Conservation (phyloP, 2,888 invertebrate species). For the Caenorhabditis sulstoni region DNA sequence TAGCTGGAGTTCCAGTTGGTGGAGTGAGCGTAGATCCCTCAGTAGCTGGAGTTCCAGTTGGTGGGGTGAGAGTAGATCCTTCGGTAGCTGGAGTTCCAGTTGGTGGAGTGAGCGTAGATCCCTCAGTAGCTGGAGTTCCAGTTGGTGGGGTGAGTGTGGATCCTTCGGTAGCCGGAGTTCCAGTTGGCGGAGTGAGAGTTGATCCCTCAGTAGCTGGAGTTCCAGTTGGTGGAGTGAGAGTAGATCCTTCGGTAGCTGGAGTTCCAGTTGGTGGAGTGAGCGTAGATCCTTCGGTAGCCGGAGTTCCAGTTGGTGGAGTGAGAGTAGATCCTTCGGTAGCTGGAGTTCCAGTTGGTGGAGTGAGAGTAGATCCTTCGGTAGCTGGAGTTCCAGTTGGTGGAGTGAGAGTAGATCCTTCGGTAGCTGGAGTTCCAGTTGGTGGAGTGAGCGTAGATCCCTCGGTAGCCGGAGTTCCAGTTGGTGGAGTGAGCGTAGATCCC, state of each 20-base stretch:
- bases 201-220: background rate
- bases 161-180: background rate
- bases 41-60: background rate
- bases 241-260: background rate
- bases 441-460: background rate
- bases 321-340: background rate
- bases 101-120: background rate
- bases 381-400: slow-evolving; percentile 5
- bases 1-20: slow-evolving; percentile 7
- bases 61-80: background rate
- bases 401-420: background rate
- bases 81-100: background rate
- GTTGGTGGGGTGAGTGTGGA: slow-evolving; percentile 7
- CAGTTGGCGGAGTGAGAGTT: background rate
- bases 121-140: slow-evolving; percentile 7
- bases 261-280: background rate
- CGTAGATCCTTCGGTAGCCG: background rate
- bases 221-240: background rate
- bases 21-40: background rate
- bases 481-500: background rate
- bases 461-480: background rate
- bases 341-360: slow-evolving; percentile 15
- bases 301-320: slow-evolving; percentile 2
- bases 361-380: background rate
- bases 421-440: slow-evolving; percentile 7